phyloP scores from a whole-genome alignment of 37 sponge, comb jelly and placozoan genomes.

The Theonella swinhoei region DNA sequence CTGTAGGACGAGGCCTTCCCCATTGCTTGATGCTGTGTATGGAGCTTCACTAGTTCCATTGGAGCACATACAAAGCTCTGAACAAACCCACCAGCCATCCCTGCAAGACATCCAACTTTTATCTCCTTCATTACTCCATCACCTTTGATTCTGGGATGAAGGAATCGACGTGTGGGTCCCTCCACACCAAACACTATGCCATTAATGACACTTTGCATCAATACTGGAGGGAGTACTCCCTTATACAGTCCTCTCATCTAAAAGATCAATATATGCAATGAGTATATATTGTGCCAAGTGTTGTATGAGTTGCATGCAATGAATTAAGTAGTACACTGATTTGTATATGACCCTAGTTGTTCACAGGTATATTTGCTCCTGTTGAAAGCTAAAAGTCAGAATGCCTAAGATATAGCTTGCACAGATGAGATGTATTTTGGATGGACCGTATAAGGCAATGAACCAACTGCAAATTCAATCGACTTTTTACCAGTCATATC shows the following conservation, averaged over 20 bases:
- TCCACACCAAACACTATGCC: constrained; percentile 87
- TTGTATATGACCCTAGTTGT: too few relatives aligned
- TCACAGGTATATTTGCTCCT: too few relatives aligned
- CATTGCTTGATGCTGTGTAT: constrained; percentile 65
- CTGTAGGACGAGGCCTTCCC: constrained; percentile 18
- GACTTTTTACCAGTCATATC: too few relatives aligned
- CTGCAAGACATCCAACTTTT: constrained; percentile 54
- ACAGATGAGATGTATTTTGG: too few relatives aligned
- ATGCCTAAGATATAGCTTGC: too few relatives aligned
- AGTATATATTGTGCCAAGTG: too few relatives aligned
- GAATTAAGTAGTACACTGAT: too few relatives aligned
- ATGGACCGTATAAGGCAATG: too few relatives aligned
- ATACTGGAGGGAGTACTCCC: constrained; percentile 81
- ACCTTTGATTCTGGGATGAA: constrained; percentile 21
- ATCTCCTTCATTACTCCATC: neutral
- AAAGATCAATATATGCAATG: too few relatives aligned
- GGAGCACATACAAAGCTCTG: constrained; percentile 66
- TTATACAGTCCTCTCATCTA: constrained; percentile 87
- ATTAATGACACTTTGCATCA: constrained; percentile 80
- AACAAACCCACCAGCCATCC: constrained; percentile 63
- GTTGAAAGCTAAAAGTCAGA: too few relatives aligned
- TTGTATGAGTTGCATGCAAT: too few relatives aligned
- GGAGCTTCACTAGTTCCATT: constrained; percentile 80
- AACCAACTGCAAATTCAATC: too few relatives aligned
- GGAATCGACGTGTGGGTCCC: constrained; percentile 45